These are phyloP conservation scores for Phodopus roborovskii DNA, from an alignment of 2,113 vertebrate species.

Conservation along the genomic window DNA sequence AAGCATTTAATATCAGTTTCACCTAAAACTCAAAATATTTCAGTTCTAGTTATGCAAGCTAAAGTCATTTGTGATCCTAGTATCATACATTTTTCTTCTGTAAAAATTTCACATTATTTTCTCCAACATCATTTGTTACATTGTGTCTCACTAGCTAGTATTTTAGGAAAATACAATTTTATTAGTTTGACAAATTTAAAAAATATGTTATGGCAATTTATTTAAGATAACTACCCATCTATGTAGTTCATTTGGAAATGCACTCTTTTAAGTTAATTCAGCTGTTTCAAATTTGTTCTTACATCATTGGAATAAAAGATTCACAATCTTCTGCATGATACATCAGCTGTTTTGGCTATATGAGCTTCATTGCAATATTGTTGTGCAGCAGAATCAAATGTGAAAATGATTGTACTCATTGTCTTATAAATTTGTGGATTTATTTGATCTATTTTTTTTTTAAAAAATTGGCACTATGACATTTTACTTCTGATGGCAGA, in stretches of 20 bases:
- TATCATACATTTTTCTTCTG: not conserved
- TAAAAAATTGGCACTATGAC: not conserved
- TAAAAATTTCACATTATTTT: not conserved
- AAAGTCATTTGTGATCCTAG: not conserved
- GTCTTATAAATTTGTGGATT: not conserved
- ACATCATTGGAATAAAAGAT: not conserved
- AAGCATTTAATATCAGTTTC: not conserved
- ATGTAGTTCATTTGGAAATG: not conserved
- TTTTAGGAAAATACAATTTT: not conserved
- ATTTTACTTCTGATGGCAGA: not conserved
- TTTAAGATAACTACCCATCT: conserved; percentile 18
- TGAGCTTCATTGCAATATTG: not conserved
- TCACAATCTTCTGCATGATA: not conserved
- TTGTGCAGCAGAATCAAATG: not conserved
- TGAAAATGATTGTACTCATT: not conserved
- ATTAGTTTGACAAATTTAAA: not conserved
- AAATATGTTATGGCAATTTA: not conserved
- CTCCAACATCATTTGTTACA: not conserved
- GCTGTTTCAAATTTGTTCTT: not conserved
- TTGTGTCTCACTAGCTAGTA: not conserved
- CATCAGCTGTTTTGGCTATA: not conserved
- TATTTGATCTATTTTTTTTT: not conserved
- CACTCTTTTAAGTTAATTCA: not conserved
- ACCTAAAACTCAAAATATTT: not conserved
- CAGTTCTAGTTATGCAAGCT: not conserved